Evolutionary conservation across 2,888 invertebrate genomes (phyloP), one percentile per base, ranked within the genome.

Genomic region (Drosophila aldrichi): DNA sequence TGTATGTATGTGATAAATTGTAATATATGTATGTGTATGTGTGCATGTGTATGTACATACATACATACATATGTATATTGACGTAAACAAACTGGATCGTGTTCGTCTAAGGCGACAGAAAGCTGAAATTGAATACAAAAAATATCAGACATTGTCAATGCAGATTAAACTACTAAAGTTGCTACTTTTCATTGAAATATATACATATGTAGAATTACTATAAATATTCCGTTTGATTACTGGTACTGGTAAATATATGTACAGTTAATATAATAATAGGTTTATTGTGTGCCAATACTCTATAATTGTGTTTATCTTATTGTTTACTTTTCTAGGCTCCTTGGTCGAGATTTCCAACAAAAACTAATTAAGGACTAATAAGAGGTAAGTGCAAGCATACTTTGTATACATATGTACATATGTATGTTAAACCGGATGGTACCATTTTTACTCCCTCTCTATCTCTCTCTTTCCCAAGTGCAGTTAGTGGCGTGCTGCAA

Each of bases 331-430:
- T 82, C 18, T 73, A 82, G 81, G 74, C 81, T 72, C 68, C 63
- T 62, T 66, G 77, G 60, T 77, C 65, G 55, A 77, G 70, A 74
- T 70, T 66, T 74, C 32, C 51, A 73, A 64, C 20, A 71, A 69
- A 74, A n/a, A 18, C 74, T 83, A 82, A 71, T 85, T 83, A 85
- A 85, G 82, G 77, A 83, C 82, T 79, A 79, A 79, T 68, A 84
- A 84, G 88, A 87, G 85, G 85, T 88, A 51, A 85, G 88, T 79
- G 12, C n/a, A n/a, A n/a, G n/a, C 7, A 18, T 41, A 22, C 20
- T 2, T 22, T 22, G 20, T 25, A 5, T 25, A 25, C 7, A 25
- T 25, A 25, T 32, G 32, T 32, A 34, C 3, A 4, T 34, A n/a
- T 18, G n/a, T 40, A 18, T 43, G 20, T 20, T 18, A 20, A 43